phyloP scores from a whole-genome alignment of 1,140 invertebrate species.

The Drosophila busckii region DNA sequence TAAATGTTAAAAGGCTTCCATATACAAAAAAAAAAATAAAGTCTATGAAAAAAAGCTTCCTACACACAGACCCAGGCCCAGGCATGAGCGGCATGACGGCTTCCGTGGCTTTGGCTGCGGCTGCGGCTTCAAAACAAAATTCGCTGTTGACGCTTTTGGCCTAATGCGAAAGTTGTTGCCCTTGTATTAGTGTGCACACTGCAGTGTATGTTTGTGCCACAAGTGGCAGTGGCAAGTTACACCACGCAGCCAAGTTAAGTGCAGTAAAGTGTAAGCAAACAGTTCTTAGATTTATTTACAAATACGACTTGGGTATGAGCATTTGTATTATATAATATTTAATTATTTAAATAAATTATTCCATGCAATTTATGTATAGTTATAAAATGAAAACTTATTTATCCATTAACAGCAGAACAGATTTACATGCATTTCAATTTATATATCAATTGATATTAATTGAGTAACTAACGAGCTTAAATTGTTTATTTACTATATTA shows the following conservation, averaged over 20 bases:
- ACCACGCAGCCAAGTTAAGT: constrained; percentile 21
- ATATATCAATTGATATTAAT: too few species aligned
- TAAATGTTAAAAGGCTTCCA: constrained; percentile 58
- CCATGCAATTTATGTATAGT: too few species aligned
- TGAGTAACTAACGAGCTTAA: too few species aligned
- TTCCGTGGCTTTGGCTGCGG: constrained; percentile 29
- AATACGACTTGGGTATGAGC: too few species aligned
- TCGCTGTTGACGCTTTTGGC: constrained; percentile 38
- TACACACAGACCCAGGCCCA: constrained; percentile 41
- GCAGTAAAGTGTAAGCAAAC: background rate
- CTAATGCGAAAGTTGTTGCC: constrained; percentile 78
- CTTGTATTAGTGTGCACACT: constrained; percentile 61
- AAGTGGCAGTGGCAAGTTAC: constrained; percentile 58
- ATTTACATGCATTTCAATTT: too few species aligned
- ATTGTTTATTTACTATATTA: too few species aligned
- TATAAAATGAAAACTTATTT: too few species aligned
- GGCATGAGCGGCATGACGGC: constrained; percentile 35
- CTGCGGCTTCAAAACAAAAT: constrained; percentile 40
- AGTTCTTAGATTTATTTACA: too few species aligned
- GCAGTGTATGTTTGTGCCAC: constrained; percentile 49
- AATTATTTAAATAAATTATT: too few species aligned
- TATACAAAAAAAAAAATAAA: constrained; percentile 14
- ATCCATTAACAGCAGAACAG: too few species aligned
- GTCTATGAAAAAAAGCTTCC: constrained; percentile 41
- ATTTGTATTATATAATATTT: too few species aligned